Base-by-base conservation (phyloP, 2,888 invertebrate species). In the Julus scandinavius region DNA sequence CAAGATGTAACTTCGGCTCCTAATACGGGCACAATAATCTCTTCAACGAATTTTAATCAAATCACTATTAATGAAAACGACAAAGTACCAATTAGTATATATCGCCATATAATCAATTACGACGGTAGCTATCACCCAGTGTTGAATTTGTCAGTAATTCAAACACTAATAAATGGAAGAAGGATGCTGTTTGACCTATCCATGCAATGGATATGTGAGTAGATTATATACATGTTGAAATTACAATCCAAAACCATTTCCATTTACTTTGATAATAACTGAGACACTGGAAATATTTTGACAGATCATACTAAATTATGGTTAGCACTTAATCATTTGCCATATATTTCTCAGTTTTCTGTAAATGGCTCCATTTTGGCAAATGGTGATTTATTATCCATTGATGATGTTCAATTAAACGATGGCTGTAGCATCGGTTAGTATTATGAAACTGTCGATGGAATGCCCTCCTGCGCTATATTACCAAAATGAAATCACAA, bases 201-300 rank as follows among this genome's bases (percentile, higher is more conserved):
- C 85, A 40, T 85, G 85, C 85, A 40, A 3, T 85, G 85, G 85
- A 85, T 85, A 85, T 40, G 85, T 85, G 40, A 40, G 85, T 85
- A 72, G 7, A 29, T 72, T 3, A 54, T 0, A 54, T 54, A 13
- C 3, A 13, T 13, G 15, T 13, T 13, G 3, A 13, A 13, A 4
- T 13, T 13, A 13, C n/a, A n/a, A n/a, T n/a, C n/a, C n/a, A n/a
- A n/a, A n/a, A n/a, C n/a, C n/a, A n/a, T n/a, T n/a, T n/a, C n/a
- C n/a, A n/a, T n/a, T n/a, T n/a, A n/a, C n/a, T n/a, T n/a, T n/a
- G n/a, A 54, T n/a, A 54, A 13, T 9, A 4, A 13, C 0, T 3
- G 13, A 17, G 13, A n/a, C n/a, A n/a, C n/a, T n/a, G n/a, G n/a
- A n/a, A n/a, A n/a, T n/a, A n/a, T n/a, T n/a, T n/a, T n/a, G n/a